These are phyloP conservation scores for Caenorhabditis panamensis DNA, from an alignment of 2,888 invertebrate genomes.

Conservation along the genomic window DNA sequence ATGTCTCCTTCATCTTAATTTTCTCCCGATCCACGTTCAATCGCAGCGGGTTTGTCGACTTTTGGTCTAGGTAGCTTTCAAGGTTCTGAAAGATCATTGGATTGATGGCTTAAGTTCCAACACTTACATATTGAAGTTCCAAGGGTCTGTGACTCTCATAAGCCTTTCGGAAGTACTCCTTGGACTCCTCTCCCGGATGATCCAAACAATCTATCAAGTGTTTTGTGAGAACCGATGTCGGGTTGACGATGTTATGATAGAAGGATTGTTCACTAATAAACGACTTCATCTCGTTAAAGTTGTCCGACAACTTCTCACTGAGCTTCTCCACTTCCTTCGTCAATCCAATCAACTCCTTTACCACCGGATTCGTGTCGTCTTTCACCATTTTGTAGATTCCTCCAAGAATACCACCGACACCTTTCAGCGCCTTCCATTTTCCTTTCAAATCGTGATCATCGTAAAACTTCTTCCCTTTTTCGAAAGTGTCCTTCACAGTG, in stretches of 20 bases:
- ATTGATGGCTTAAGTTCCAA: too few relatives aligned
- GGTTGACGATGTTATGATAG: background rate
- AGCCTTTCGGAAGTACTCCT: background rate
- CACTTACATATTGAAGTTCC: background rate
- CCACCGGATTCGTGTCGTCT: too few relatives aligned
- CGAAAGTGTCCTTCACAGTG: too few relatives aligned
- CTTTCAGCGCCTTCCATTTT: too few relatives aligned
- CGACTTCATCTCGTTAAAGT: slow-evolving; percentile 8
- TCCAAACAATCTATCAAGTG: slow-evolving; percentile 6
- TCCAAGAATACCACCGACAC: too few relatives aligned
- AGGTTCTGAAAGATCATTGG: slow-evolving; percentile 2
- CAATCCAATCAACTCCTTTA: background rate
- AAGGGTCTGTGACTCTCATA: background rate
- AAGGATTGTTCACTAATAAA: background rate
- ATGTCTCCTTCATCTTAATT: slow-evolving; percentile 4
- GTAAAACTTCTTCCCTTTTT: too few relatives aligned
- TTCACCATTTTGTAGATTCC: too few relatives aligned
- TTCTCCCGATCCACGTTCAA: background rate
- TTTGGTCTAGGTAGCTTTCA: background rate
- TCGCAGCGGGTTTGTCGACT: background rate
- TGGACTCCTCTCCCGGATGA: background rate
- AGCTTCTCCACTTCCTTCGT: background rate
- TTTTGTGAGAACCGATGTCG: background rate
- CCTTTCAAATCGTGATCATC: too few relatives aligned
- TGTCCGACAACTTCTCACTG: background rate